Evolutionary conservation across 2,797 vertebrate genomes (phyloP), one percentile per base, ranked within the genome.

Genomic region (Sebastiscus tertius): DNA sequence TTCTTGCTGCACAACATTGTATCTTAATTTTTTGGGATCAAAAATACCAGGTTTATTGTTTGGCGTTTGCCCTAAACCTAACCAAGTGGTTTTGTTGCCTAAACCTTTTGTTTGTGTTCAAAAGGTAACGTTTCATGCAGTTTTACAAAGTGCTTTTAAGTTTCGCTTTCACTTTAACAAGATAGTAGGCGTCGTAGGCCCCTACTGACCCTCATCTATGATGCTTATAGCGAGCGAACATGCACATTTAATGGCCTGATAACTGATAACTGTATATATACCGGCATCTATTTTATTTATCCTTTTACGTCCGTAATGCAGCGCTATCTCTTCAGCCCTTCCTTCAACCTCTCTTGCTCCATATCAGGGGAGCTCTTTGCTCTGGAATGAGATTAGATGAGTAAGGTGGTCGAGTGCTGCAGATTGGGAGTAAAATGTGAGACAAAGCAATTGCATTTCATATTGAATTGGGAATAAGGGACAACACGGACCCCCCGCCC

Each of bases 381-480:
- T 77, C 74, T 65, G 77, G 83, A 93, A 92, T 82, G 80, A 92
- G 92, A 94, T 91, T 87, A 93, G 91, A 94, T 93, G 91, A 90
- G 82, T 92, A 78, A 84, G 81, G 88, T 93, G 87, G 88, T 84
- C n/a, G 72, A 87, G 87, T 92, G 88, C 83, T 81, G 87, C 92
- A 94, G 88, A 93, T 89, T 92, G 94, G 93, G 94, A 95, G 85
- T 92, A 86, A 91, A 94, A 94, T 92, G 89, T 90, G 91, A 96
- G 92, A 95, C 92, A 95, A 95, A 94, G 94, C 93, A 95, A 96
- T 96, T 94, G 95, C 90, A 92, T 95, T 95, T 93, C 89, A 95
- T 95, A 96, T 96, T 96, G 95, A 96, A 95, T 94, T 94, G 96
- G 96, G 96, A 96, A 94, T 96, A 95, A 93, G 95, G 95, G 95